These are phyloP conservation scores for Laothoe populi DNA, from an alignment of 2,888 invertebrate species.

Conservation along the genomic window DNA sequence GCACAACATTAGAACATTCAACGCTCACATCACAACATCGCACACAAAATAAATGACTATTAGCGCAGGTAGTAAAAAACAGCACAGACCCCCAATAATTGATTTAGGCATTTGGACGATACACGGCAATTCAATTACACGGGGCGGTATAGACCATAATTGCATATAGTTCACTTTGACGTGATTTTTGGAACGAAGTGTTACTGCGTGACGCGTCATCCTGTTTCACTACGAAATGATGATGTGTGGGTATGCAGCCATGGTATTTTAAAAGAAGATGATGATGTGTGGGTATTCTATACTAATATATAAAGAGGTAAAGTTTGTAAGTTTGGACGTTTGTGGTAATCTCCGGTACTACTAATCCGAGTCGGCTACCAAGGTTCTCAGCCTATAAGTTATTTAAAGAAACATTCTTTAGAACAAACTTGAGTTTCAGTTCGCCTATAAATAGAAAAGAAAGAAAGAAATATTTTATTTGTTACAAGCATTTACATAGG, in stretches of 20 bases:
- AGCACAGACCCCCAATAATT: constrained; percentile 8
- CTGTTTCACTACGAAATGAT: neutral
- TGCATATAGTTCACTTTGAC: constrained; percentile 6
- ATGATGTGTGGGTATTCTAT: too few species aligned
- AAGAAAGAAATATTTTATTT: too few species aligned
- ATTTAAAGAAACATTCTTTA: too few species aligned
- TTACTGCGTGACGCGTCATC: neutral
- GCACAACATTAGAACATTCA: neutral
- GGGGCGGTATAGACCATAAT: constrained; percentile 2
- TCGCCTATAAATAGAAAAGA: too few species aligned
- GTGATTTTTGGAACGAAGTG: constrained; percentile 1
- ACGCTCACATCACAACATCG: neutral
- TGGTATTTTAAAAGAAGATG: too few species aligned
- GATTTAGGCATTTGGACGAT: constrained; percentile 22
- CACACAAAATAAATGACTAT: neutral
- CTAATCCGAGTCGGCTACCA: too few species aligned
- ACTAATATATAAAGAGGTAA: too few species aligned
- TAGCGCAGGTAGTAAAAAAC: constrained; percentile 15
- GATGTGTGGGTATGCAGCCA: neutral
- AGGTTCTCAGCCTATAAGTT: too few species aligned
- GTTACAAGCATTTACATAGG: too few species aligned
- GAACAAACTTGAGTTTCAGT: too few species aligned
- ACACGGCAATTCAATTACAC: constrained; percentile 20
- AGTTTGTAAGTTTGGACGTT: too few species aligned
- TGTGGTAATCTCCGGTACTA: too few species aligned